These are phyloP conservation scores for Pseudomyrmex dendroicus DNA, from an alignment of 1,140 invertebrate species.

Conservation along the genomic window DNA sequence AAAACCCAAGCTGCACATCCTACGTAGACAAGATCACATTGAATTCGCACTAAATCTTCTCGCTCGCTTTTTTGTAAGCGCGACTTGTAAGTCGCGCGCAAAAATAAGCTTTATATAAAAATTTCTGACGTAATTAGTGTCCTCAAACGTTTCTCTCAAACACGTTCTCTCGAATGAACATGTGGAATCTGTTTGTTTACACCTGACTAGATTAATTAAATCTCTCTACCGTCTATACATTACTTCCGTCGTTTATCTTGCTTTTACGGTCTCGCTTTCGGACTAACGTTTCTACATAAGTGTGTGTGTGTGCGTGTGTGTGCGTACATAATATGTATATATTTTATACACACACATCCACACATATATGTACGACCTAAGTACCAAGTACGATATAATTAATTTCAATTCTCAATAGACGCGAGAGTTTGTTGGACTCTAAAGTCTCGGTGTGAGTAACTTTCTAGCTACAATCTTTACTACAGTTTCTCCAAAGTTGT, in stretches of 20 bases:
- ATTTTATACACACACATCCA: too few relatives aligned
- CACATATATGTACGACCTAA: constrained; percentile 42
- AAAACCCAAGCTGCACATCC: too few relatives aligned
- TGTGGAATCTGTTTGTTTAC: constrained; percentile 58
- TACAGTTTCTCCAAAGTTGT: constrained; percentile 59
- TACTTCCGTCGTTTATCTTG: constrained; percentile 8
- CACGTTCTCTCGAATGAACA: neutral
- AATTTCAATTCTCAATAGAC: constrained; percentile 78
- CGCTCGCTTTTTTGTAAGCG: too few relatives aligned
- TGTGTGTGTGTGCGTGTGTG: too few relatives aligned
- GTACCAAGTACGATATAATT: constrained; percentile 71
- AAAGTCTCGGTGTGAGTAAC: constrained; percentile 65
- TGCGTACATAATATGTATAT: too few relatives aligned
- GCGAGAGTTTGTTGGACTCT: constrained; percentile 73
- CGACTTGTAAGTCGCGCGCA: neutral
- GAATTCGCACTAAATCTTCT: too few relatives aligned
- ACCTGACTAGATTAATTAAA: constrained; percentile 68
- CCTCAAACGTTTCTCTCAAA: neutral
- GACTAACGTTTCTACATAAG: constrained; percentile 31
- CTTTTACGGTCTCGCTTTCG: constrained; percentile 4
- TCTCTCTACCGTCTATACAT: constrained; percentile 39
- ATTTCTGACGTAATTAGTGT: neutral
- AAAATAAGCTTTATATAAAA: neutral
- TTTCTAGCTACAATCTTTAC: constrained; percentile 53
- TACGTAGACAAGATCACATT: too few relatives aligned